These are phyloP conservation scores for Hippotragus niger DNA, from an alignment of 2,113 vertebrate species.

Conservation along the genomic window DNA sequence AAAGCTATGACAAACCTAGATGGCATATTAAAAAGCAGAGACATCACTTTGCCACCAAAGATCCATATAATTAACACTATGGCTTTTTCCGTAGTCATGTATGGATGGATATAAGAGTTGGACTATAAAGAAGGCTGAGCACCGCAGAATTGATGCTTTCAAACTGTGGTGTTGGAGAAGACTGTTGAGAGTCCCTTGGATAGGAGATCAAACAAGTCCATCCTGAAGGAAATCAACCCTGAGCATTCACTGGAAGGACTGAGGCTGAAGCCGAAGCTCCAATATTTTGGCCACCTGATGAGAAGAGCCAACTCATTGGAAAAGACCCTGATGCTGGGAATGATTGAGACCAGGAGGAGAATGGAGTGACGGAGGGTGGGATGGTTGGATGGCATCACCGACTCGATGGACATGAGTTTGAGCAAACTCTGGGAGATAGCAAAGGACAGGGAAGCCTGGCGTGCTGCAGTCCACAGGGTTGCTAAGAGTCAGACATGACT, in stretches of 20 bases:
- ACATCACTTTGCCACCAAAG: background rate
- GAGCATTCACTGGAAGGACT: background rate
- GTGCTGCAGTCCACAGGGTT: background rate
- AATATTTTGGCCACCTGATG: background rate
- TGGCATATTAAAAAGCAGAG: background rate
- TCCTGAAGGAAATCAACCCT: background rate
- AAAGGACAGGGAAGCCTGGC: background rate
- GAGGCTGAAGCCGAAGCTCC: background rate
- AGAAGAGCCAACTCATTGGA: background rate
- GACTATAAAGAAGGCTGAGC: background rate
- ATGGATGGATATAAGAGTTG: background rate
- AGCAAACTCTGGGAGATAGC: background rate
- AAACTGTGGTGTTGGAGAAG: background rate
- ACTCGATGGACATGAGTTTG: background rate
- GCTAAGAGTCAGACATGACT: background rate
- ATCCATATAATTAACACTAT: background rate
- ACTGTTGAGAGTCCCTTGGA: background rate
- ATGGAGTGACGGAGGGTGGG: background rate
- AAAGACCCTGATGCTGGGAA: background rate
- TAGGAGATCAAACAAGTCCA: background rate
- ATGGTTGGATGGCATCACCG: background rate
- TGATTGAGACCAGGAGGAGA: background rate
- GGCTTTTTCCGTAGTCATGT: background rate
- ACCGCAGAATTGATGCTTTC: background rate
- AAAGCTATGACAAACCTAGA: background rate